Evolutionary conservation across 2,113 vertebrate species (phyloP).

Genomic region (Nothocercus nigrocapillus): DNA sequence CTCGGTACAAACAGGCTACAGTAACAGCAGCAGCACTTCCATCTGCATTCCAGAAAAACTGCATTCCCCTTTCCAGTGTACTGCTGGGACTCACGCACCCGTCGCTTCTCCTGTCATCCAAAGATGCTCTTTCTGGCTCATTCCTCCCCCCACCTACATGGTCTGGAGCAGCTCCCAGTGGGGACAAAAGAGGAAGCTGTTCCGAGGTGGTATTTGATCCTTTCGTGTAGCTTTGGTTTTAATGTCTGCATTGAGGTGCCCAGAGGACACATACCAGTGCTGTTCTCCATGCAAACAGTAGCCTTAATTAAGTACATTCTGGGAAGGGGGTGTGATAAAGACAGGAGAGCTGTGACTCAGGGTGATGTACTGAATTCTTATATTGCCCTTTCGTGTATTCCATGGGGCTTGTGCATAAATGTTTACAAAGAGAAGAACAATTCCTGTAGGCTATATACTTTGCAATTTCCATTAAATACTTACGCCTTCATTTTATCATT

Average conservation of each 20-base stretch:
- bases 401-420: not conserved
- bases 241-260: not conserved
- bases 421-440: not conserved
- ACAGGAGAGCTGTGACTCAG: conserved; percentile 15
- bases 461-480: not conserved
- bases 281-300: not conserved
- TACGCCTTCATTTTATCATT: not conserved
- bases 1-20: not conserved
- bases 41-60: not conserved
- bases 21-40: not conserved
- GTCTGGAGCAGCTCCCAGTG: not conserved
- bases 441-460: not conserved
- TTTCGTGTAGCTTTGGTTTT: not conserved
- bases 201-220: not conserved
- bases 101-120: rapidly evolving
- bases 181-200: not conserved
- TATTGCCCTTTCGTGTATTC: not conserved
- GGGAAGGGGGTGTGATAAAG: not conserved
- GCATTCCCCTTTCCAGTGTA: not conserved
- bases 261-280: not conserved
- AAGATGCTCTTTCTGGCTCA: rapidly evolving
- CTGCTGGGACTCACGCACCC: not conserved
- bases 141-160: not conserved
- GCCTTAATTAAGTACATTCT: not conserved
- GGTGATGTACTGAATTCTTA: not conserved